Evolutionary conservation across 2,113 vertebrate genomes (phyloP).

Genomic region (Cynoglossus semilaevis): DNA sequence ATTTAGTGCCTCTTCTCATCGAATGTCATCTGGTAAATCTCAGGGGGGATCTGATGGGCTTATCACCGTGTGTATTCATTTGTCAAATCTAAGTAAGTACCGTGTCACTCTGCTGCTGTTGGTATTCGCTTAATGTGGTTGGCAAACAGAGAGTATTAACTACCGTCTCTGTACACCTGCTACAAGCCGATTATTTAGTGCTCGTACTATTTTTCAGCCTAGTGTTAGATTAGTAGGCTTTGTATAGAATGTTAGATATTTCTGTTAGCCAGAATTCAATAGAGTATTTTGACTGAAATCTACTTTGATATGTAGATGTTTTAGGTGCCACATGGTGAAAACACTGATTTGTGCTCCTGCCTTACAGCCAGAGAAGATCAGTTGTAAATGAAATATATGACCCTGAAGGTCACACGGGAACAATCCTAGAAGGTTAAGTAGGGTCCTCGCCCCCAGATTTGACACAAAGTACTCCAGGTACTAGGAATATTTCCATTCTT

Average conservation of each 20-base stretch:
- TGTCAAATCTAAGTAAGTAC: constrained; percentile 28
- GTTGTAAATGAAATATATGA: too few species aligned
- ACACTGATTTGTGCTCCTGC: too few species aligned
- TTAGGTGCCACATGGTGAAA: too few species aligned
- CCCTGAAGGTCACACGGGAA: too few species aligned
- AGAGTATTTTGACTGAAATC: too few species aligned
- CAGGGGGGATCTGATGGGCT: constrained; percentile 34
- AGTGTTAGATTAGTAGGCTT: too few species aligned
- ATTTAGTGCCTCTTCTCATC: constrained; percentile 28
- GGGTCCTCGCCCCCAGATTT: constrained; percentile 6
- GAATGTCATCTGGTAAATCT: constrained; percentile 28
- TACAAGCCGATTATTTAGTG: constrained; percentile 10
- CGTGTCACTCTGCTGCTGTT: constrained; percentile 21
- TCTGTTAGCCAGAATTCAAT: too few species aligned
- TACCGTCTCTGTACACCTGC: constrained; percentile 47
- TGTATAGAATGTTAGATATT: too few species aligned
- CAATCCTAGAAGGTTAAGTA: constrained; percentile 1
- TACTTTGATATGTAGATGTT: too few species aligned
- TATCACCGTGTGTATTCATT: constrained; percentile 31
- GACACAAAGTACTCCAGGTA: too few species aligned
- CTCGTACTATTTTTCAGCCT: constrained; percentile 1
- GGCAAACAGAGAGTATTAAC: constrained; percentile 21
- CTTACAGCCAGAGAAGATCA: too few species aligned
- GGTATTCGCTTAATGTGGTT: constrained; percentile 39
- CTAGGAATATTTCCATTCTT: constrained; percentile 29